Evolutionary conservation across 2,888 invertebrate species (phyloP).

Genomic region (Hypercompe scribonia): DNA sequence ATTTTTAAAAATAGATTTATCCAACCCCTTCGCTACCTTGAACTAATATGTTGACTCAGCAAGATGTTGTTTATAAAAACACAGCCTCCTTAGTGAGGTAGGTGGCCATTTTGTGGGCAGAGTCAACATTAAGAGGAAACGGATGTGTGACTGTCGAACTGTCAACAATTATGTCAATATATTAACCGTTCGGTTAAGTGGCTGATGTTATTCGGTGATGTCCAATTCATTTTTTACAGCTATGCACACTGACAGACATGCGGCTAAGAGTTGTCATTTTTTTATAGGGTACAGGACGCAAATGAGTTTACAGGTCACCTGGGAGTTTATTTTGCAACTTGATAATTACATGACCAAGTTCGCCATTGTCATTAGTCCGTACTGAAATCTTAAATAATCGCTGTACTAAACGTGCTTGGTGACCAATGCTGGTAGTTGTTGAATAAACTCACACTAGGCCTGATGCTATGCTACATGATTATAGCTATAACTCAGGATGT

Average conservation of each 20-base stretch:
- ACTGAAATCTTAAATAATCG: too few species aligned
- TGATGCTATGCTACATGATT: too few species aligned
- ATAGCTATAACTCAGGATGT: too few species aligned
- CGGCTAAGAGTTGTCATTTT: not conserved
- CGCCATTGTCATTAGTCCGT: too few species aligned
- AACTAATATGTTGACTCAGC: slow-evolving; percentile 22
- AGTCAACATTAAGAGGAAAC: slow-evolving; percentile 45
- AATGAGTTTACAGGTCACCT: not conserved
- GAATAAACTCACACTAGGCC: too few species aligned
- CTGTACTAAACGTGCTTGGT: too few species aligned
- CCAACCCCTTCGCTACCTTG: slow-evolving; percentile 4
- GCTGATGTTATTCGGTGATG: slow-evolving; percentile 24
- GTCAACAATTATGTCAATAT: slow-evolving; percentile 52
- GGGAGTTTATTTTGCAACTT: too few species aligned
- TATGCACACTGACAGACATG: not conserved
- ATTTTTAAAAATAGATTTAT: not conserved
- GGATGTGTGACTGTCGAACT: slow-evolving; percentile 47
- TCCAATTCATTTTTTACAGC: slow-evolving; percentile 10
- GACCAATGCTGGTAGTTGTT: too few species aligned
- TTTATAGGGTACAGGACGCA: not conserved
- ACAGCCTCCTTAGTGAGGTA: slow-evolving; percentile 30
- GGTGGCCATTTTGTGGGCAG: slow-evolving; percentile 43
- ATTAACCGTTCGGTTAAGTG: slow-evolving; percentile 41
- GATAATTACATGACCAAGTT: too few species aligned
- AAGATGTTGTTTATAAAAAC: slow-evolving; percentile 22